Percentiles rank a stretch among this genome's conserved stretches.
Evolutionary conservation across 2,113 vertebrate genomes (phyloP).

Genomic region (Spheniscus mendiculus): DNA sequence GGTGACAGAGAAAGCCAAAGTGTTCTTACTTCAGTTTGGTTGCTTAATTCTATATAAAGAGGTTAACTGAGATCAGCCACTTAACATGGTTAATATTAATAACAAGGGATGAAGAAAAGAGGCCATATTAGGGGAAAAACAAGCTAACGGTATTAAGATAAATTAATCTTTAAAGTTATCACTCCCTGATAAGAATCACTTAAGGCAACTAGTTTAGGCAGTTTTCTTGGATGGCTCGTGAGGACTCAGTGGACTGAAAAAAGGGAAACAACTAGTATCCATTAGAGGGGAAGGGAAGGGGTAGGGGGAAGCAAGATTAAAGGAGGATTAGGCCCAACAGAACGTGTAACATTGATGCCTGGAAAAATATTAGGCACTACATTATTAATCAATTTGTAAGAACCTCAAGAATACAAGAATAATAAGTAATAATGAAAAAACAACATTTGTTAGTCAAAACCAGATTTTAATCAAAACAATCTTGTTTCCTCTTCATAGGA

Average conservation of each 20-base stretch:
- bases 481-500: not conserved
- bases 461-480: not conserved
- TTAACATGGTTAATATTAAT: not conserved
- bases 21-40: not conserved
- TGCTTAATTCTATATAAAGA: not conserved
- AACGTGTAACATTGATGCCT: not conserved
- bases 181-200: not conserved
- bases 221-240: rapidly evolving
- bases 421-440: not conserved
- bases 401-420: not conserved
- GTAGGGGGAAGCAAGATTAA: not conserved
- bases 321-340: not conserved
- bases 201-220: not conserved
- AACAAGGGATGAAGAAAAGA: not conserved
- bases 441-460: not conserved
- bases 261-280: not conserved
- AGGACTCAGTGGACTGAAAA: not conserved
- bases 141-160: not conserved
- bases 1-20: not conserved
- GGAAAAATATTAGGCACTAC: not conserved
- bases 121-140: not conserved
- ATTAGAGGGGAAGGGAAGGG: rapidly evolving
- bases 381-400: not conserved
- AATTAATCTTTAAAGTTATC: not conserved
- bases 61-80: not conserved